phyloP scores from a whole-genome alignment of 2,888 invertebrate genomes.

The Acanthosepion lycidas region DNA sequence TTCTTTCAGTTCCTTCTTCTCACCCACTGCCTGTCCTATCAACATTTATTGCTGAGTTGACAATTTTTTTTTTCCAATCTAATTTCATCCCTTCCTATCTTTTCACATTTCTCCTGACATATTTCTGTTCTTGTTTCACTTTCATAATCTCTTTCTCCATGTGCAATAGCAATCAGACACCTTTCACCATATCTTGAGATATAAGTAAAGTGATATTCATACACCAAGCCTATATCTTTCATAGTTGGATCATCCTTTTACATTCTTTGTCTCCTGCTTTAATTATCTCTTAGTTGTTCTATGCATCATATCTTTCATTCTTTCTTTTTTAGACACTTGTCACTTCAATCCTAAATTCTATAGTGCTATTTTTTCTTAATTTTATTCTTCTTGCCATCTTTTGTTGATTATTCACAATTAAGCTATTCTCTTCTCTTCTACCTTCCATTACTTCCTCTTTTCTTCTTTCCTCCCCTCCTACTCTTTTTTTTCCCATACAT shows the following conservation, averaged over 20 bases:
- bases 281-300: neutral
- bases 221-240: neutral
- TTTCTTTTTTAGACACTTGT: neutral
- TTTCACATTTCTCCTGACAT: neutral
- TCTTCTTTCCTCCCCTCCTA: neutral
- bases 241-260: neutral
- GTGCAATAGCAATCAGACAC: neutral
- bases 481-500: neutral
- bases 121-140: neutral
- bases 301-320: neutral
- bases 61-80: conserved; percentile 20
- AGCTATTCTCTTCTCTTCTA: neutral
- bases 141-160: neutral
- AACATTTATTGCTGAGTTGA: neutral
- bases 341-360: neutral
- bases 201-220: neutral
- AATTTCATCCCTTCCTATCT: neutral
- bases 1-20: neutral
- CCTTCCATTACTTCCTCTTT: neutral
- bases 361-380: neutral
- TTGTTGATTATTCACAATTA: neutral
- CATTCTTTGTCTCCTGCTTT: neutral
- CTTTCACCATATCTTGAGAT: neutral
- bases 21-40: neutral
- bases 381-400: neutral